These are phyloP conservation scores for Tyrannus savana DNA, from an alignment of 2,113 vertebrate genomes.

Conservation along the genomic window DNA sequence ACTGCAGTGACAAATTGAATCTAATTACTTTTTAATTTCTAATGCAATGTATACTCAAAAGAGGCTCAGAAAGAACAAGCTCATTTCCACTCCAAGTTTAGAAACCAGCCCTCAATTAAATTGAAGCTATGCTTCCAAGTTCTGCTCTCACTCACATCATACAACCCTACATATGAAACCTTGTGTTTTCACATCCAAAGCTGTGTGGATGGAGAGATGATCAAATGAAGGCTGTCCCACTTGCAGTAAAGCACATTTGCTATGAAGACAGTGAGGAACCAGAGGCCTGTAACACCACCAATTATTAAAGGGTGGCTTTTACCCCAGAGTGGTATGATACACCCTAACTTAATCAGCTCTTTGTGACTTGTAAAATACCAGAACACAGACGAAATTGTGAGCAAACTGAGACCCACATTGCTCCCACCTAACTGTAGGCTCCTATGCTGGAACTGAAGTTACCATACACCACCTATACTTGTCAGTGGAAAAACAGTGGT, in stretches of 20 bases:
- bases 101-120: not conserved
- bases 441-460: not conserved
- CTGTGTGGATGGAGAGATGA: not conserved
- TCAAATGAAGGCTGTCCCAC: not conserved
- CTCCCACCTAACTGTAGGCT: not conserved
- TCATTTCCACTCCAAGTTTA: not conserved
- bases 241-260: not conserved
- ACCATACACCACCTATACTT: not conserved
- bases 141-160: not conserved
- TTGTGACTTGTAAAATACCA: not conserved
- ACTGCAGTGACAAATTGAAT: not conserved
- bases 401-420: not conserved
- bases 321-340: not conserved
- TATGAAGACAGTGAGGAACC: not conserved
- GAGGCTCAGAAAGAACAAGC: not conserved
- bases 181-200: not conserved
- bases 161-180: not conserved
- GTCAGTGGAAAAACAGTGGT: not conserved
- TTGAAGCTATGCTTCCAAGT: not conserved
- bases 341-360: not conserved
- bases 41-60: not conserved
- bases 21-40: conserved; percentile 26
- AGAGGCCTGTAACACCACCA: not conserved
- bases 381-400: rapidly evolving
- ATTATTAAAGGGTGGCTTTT: not conserved